phyloP scores from a whole-genome alignment of 2,888 invertebrate genomes.

The Monopis laevigella region DNA sequence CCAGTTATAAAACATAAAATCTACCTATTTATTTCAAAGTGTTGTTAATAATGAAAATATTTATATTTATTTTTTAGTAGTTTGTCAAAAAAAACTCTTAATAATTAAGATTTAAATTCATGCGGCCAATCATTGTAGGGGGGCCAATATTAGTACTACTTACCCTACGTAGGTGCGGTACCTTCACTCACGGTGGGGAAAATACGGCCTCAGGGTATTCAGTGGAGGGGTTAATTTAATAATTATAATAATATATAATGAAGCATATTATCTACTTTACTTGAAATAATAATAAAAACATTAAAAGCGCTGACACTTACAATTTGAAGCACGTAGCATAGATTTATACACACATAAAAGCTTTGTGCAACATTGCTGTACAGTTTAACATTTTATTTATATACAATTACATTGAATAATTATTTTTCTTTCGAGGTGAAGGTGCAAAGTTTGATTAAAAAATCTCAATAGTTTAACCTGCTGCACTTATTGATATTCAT shows the following conservation, averaged over 20 bases:
- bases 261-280: slow-evolving; percentile 12
- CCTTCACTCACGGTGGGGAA: neutral
- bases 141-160: too few species aligned
- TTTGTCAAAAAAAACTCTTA: too few species aligned
- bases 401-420: slow-evolving; percentile 55
- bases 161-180: neutral
- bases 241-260: neutral
- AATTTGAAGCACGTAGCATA: slow-evolving; percentile 19
- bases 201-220: too few species aligned
- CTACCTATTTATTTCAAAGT: too few species aligned
- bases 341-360: slow-evolving; percentile 33
- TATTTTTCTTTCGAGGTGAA: slow-evolving; percentile 49
- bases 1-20: too few species aligned
- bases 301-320: slow-evolving; percentile 17
- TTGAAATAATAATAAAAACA: slow-evolving; percentile 17
- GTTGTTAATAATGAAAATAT: too few species aligned
- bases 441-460: slow-evolving; percentile 53
- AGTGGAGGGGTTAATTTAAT: neutral
- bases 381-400: slow-evolving; percentile 28
- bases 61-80: too few species aligned
- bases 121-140: too few species aligned
- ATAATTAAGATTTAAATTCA: too few species aligned
- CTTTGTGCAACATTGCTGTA: slow-evolving; percentile 44
- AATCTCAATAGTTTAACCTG: slow-evolving; percentile 49
- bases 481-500: slow-evolving; percentile 32